Evolutionary conservation across 2,888 invertebrate species (phyloP).

Genomic region (Esperia sulphurella): DNA sequence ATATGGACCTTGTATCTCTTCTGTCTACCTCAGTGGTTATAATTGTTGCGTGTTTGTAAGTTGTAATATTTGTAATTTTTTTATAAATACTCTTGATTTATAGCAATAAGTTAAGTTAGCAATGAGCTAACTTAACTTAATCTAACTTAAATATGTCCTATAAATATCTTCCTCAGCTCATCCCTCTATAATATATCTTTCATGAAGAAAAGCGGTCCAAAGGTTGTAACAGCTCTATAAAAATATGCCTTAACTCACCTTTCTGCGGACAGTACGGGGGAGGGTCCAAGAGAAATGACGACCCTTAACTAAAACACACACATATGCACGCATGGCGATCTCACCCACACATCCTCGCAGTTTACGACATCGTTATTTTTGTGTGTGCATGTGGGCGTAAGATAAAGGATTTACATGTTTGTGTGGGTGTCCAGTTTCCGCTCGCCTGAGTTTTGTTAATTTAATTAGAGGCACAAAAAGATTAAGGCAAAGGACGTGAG

Average conservation of each 20-base stretch:
- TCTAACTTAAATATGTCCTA: too few relatives aligned
- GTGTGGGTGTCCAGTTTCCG: conserved; percentile 76
- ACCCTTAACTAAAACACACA: conserved; percentile 80
- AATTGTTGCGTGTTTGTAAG: too few relatives aligned
- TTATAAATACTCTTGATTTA: too few relatives aligned
- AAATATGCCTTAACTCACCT: conserved; percentile 72
- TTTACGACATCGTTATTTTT: conserved; percentile 25
- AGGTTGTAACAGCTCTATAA: conserved; percentile 42
- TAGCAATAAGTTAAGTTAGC: too few relatives aligned
- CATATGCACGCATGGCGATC: conserved; percentile 59
- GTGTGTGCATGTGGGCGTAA: conserved; percentile 35
- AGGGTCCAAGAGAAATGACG: conserved; percentile 80
- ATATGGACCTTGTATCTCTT: too few relatives aligned
- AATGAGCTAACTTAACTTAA: too few relatives aligned
- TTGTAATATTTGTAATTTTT: too few relatives aligned
- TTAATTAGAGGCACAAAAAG: conserved; percentile 80
- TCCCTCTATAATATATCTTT: too few relatives aligned
- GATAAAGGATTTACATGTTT: conserved; percentile 27
- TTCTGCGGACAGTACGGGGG: conserved; percentile 79
- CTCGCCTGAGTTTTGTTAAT: conserved; percentile 76
- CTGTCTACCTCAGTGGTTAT: too few relatives aligned
- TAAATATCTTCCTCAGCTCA: too few relatives aligned
- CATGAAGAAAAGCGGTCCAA: neutral
- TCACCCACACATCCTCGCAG: conserved; percentile 44
- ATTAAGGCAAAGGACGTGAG: conserved; percentile 72